Conservation (phyloP, 2,113 vertebrate genomes). For the Anseranas semipalmata region DNA sequence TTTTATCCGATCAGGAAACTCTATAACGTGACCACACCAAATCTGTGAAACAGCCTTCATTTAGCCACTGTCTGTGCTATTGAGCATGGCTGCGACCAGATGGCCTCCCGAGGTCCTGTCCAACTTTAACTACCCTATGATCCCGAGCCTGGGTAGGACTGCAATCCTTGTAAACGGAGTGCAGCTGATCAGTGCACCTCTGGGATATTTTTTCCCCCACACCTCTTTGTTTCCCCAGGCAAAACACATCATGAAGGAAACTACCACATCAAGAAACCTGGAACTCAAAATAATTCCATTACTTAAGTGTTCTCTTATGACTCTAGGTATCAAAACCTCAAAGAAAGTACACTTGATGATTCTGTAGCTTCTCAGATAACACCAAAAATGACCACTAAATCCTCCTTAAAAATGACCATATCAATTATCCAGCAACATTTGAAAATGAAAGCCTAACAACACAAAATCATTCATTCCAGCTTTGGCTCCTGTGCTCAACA, state of each 20-base stretch:
- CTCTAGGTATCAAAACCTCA: background rate
- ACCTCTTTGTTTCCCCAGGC: background rate
- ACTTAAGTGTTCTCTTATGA: background rate
- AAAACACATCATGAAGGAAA: background rate
- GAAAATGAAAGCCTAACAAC: background rate
- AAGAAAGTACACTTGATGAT: background rate
- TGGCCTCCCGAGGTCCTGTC: background rate
- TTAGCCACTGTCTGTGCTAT: rapidly evolving
- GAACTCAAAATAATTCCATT: background rate
- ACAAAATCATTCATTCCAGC: background rate
- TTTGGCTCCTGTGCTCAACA: background rate
- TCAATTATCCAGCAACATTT: background rate
- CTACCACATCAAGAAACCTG: background rate
- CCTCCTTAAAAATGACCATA: background rate
- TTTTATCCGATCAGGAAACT: background rate
- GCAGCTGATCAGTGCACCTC: background rate
- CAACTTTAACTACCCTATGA: rapidly evolving
- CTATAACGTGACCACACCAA: background rate
- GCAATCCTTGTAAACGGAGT: background rate
- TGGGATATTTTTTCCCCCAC: rapidly evolving
- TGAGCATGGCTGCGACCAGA: background rate
- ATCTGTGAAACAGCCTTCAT: background rate
- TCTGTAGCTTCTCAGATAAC: background rate
- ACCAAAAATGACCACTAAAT: background rate
- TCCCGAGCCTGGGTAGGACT: background rate